Percentiles rank a stretch among this genome's conserved stretches.
Conservation (phyloP, 2,797 vertebrate species). For the Acanthornis magna region DNA sequence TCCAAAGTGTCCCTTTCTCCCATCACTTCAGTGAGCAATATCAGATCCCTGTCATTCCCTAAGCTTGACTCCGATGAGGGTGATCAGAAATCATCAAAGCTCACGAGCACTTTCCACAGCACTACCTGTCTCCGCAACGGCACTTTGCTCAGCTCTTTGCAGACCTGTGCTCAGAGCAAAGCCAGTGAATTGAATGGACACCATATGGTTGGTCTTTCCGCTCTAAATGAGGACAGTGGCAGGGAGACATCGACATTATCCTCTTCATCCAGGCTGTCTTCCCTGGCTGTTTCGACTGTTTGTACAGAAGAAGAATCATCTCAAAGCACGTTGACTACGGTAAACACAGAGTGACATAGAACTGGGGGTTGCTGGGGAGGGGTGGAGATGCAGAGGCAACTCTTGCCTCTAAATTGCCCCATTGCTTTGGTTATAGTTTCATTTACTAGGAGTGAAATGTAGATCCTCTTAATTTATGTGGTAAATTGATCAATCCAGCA, state of each 20-base stretch:
- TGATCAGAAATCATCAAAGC: slow-evolving; percentile 72
- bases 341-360: slow-evolving; percentile 44
- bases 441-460: neutral
- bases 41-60: slow-evolving; percentile 94
- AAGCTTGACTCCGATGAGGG: slow-evolving; percentile 89
- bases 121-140: slow-evolving; percentile 82
- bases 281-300: slow-evolving; percentile 62
- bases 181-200: slow-evolving; percentile 77
- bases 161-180: slow-evolving; percentile 71
- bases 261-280: slow-evolving; percentile 63
- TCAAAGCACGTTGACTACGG: slow-evolving; percentile 67
- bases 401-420: neutral
- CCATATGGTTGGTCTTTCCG: slow-evolving; percentile 60
- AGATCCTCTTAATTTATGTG: accelerated
- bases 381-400: neutral
- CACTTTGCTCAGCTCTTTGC: slow-evolving; percentile 78
- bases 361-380: neutral
- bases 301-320: slow-evolving; percentile 72
- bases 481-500: neutral
- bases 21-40: slow-evolving; percentile 86
- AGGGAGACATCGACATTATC: slow-evolving; percentile 56
- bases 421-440: neutral
- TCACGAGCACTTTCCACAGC: slow-evolving; percentile 74
- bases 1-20: slow-evolving; percentile 82
- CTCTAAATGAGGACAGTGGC: slow-evolving; percentile 70